These are phyloP conservation scores for Tethea ocularis DNA, from an alignment of 2,888 invertebrate species.

Conservation along the genomic window DNA sequence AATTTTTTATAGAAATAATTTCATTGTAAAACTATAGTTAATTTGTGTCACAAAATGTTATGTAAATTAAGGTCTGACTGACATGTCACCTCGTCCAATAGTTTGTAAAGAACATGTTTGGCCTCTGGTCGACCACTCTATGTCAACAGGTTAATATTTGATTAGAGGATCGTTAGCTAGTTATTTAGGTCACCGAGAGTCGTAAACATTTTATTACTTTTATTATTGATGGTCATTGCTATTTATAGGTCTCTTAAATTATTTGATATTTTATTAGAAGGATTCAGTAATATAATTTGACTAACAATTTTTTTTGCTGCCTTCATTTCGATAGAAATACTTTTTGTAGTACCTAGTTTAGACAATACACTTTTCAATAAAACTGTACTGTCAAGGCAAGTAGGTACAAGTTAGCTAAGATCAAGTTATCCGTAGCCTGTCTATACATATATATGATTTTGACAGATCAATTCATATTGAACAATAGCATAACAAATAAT, in stretches of 20 bases:
- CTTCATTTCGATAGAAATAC: neutral
- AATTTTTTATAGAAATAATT: too few species aligned
- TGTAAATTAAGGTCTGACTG: neutral
- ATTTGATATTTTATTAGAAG: neutral
- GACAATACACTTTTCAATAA: neutral
- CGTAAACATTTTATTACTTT: neutral
- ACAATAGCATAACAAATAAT: neutral
- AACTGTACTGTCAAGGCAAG: neutral
- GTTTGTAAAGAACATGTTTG: neutral
- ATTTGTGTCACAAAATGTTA: neutral
- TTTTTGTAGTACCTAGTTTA: too few species aligned
- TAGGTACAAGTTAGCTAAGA: too few species aligned
- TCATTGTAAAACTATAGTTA: too few species aligned
- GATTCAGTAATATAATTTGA: neutral
- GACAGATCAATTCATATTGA: neutral
- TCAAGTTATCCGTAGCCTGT: neutral
- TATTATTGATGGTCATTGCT: neutral
- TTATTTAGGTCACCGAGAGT: neutral
- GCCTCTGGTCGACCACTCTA: neutral
- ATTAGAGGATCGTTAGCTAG: neutral
- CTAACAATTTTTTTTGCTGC: too few species aligned
- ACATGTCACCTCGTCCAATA: neutral
- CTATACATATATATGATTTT: neutral
- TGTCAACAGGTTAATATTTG: conserved; percentile 1
- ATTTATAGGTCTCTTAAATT: neutral